Conservation (phyloP, 64 coral and sea anemone species). For the Acropora tenuis region DNA sequence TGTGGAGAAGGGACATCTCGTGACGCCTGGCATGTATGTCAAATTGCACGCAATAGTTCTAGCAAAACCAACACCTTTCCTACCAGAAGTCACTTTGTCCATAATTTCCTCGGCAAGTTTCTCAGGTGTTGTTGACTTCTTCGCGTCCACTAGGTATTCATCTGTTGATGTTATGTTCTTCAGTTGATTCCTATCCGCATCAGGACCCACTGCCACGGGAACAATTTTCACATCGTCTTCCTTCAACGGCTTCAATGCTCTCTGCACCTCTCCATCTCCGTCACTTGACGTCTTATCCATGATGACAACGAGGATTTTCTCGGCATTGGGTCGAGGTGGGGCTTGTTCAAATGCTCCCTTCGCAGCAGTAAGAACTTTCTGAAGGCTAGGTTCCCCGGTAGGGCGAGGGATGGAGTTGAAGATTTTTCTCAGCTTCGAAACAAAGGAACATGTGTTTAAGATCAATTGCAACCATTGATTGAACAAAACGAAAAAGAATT, state of each 20-base stretch:
- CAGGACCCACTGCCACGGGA: constrained; percentile 64
- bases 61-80: not conserved
- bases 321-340: constrained; percentile 53
- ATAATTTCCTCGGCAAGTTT: constrained; percentile 56
- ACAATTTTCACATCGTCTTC: constrained; percentile 56
- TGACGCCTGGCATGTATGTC: too few relatives aligned
- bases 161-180: constrained; percentile 37
- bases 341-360: constrained; percentile 41
- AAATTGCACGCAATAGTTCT: too few relatives aligned
- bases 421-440: constrained; percentile 25
- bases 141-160: constrained; percentile 9
- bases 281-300: constrained; percentile 67
- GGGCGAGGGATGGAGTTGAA: constrained; percentile 44
- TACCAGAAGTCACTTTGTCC: constrained; percentile 22
- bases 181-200: constrained; percentile 18
- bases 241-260: constrained; percentile 28
- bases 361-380: constrained; percentile 57
- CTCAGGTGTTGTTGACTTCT: constrained; percentile 24
- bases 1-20: too few relatives aligned
- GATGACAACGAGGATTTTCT: constrained; percentile 78
- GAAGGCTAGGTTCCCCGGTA: constrained; percentile 60
- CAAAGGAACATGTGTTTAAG: not conserved
- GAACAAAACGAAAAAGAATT: too few relatives aligned
- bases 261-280: constrained; percentile 31
- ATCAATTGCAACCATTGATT: not conserved